Evolutionary conservation across 2,888 invertebrate species (phyloP).

Genomic region (Ryuthela nishihirai): DNA sequence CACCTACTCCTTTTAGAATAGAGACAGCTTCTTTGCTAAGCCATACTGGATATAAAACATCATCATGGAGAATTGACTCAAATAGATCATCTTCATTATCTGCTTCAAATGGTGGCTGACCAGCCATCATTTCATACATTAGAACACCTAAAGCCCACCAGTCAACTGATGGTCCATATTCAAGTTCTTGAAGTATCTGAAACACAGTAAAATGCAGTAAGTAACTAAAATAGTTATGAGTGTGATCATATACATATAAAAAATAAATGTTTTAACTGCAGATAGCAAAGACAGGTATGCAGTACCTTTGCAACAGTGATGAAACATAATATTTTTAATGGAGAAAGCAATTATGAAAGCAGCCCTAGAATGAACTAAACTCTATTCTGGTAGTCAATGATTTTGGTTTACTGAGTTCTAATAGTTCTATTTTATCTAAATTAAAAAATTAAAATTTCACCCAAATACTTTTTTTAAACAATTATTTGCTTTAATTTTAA

Average conservation of each 20-base stretch:
- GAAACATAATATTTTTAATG: too few species aligned
- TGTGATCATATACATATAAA: neutral
- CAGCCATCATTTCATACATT: constrained; percentile 86
- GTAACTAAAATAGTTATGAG: neutral
- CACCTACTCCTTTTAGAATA: constrained; percentile 66
- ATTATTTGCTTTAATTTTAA: too few species aligned
- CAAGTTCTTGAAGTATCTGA: constrained; percentile 80
- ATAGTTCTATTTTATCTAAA: too few species aligned
- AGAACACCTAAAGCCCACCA: constrained; percentile 95
- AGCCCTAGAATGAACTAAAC: too few species aligned
- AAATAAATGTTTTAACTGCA: neutral
- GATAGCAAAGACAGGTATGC: too few species aligned
- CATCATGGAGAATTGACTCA: constrained; percentile 96
- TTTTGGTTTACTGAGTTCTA: too few species aligned
- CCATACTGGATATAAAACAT: constrained; percentile 99
- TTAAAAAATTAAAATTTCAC: too few species aligned
- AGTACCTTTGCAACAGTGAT: too few species aligned
- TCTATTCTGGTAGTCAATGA: too few species aligned
- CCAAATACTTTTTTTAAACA: too few species aligned
- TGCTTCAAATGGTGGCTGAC: constrained; percentile 99
- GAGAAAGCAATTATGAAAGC: too few species aligned
- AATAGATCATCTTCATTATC: constrained; percentile 99
- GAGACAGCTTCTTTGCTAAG: constrained; percentile 83
- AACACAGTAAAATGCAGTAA: neutral
- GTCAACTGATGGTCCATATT: constrained; percentile 62